Base-by-base conservation (phyloP, 2,888 invertebrate genomes). In the Crepidodera aurea region DNA sequence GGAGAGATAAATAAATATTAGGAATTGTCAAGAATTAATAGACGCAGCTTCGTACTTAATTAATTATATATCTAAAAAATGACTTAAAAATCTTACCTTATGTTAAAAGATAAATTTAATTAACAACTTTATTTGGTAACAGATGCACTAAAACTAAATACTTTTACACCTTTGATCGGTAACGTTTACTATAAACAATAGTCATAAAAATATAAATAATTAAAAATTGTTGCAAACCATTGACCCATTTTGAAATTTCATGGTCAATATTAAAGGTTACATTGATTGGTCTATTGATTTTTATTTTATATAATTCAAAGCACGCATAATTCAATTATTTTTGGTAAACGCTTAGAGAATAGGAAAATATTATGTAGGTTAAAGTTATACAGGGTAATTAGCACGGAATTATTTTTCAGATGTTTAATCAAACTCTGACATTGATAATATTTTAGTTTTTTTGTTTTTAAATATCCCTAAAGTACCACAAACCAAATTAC, bases 211-310 rank as follows among this genome's bases (percentile, higher is more conserved):
- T 44, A 32, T 12, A 55, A 27, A 19, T 19, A 56, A 56, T 46
- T 55, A 42, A 54, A 42, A 48, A 27, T 15, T 27, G 48, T 44
- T 44, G 44, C 44, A 25, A 44, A 48, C 48, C 48, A 39, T 15
- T 57, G 57, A 39, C 57, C 57, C 19, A 57, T 27, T 39, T 57
- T 57, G 27, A 57, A 48, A 48, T 15, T 27, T 19, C 13, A 37
- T 18, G 48, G 57, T 34, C 48, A 12, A 48, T 29, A 25, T 37
- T 19, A 15, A 39, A 57, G 57, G 57, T 57, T 39, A 27, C 27
- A 57, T 50, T 50, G 13, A 57, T 39, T 50, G 57, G 48, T 57
- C 57, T 57, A 37, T 37, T 57, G 48, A 48, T 48, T 57, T 37
- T 27, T 39, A 39, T 13, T 27, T 48, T 27, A 27, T 27, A 27